Evolutionary conservation across 2,113 vertebrate species (phyloP).

Genomic region (Xenopus tropicalis): UCB_Xtro_10.0 CM004449.2:109258001-109258500

Average conservation of each 20-base stretch:
- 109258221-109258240: too few species aligned
- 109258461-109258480: slow-evolving; percentile 7
- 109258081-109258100: not conserved
- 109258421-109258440: not conserved
- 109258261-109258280: too few species aligned
- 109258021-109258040: slow-evolving; percentile 29
- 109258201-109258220: too few species aligned
- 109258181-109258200: not conserved
- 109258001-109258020: slow-evolving; percentile 28
- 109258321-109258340: too few species aligned
- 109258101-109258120: not conserved
- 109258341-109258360: too few species aligned
- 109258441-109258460: not conserved
- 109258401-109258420: not conserved
- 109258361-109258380: not conserved
- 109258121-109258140: not conserved
- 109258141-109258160: slow-evolving; percentile 4
- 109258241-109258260: too few species aligned
- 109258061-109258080: not conserved
- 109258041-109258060: not conserved
- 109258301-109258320: too few species aligned
- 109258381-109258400: not conserved
- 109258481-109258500: slow-evolving; percentile 34
- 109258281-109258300: too few species aligned
- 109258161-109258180: not conserved